phyloP scores from a whole-genome alignment of 53 echinoderm and acorn worm genomes.

The Crossaster papposus region DNA sequence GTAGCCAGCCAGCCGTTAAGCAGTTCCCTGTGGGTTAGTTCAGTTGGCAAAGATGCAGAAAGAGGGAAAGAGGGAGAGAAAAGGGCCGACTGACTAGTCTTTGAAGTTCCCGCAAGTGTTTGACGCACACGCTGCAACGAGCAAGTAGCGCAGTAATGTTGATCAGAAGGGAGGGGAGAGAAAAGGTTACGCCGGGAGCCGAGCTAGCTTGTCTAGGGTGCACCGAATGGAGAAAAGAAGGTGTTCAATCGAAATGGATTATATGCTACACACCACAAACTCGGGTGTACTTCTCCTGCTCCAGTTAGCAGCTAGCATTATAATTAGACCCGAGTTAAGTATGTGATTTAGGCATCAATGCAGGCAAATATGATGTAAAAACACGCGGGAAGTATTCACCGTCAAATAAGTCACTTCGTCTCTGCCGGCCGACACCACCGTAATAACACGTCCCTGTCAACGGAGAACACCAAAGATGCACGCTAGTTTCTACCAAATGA shows the following conservation, averaged over 20 bases:
- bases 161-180: slow-evolving; percentile 16
- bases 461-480: background rate
- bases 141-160: slow-evolving; percentile 21
- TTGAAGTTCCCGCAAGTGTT: slow-evolving; percentile 52
- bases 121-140: slow-evolving; percentile 22
- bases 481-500: background rate
- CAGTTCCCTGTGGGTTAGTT: slow-evolving; percentile 37
- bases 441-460: background rate
- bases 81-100: background rate
- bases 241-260: slow-evolving; percentile 42
- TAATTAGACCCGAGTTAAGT: background rate
- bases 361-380: background rate
- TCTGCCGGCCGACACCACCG: background rate
- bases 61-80: background rate
- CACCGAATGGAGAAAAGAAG: slow-evolving; percentile 12
- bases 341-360: slow-evolving; percentile 1
- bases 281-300: slow-evolving; percentile 1
- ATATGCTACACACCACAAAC: background rate
- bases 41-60: slow-evolving; percentile 20
- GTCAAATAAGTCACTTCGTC: background rate
- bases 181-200: background rate
- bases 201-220: background rate
- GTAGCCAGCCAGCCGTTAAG: slow-evolving; percentile 45
- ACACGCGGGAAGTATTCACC: background rate
- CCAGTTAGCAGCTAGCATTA: background rate